Base-by-base conservation (phyloP, 2,797 vertebrate genomes). In the Enteromius thamalakanensis region DNA sequence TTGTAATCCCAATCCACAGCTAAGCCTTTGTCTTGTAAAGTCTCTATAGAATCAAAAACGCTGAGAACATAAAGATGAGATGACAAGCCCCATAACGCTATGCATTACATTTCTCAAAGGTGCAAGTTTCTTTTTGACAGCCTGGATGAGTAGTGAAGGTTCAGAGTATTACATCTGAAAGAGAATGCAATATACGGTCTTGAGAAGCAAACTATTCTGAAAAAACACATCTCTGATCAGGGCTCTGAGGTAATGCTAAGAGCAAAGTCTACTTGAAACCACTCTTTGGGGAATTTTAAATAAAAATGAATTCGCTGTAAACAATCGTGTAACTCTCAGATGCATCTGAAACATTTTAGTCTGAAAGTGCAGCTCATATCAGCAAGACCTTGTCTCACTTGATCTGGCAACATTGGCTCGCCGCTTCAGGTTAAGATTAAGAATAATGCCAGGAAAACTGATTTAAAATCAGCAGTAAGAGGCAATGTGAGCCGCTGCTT, bases 121-220 rank as follows among this genome's bases (percentile, higher is more conserved):
- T n/a, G 77, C 58, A 62, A 26, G 37, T 29, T 53, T 75, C 40
- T 55, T 29, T 77, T 76, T 81, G 53, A 86, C 81, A 77, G 71
- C 53, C 34, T 70, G 26, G 55, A 32, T 37, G 53, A 60, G n/a
- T 14, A 17, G 32, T 42, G 32, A 72, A 69, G 26, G 26, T 32
- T 84, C 6, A 78, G 34, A 72, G 42, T 32, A 49, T 76, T 80
- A 84, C 23, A 62, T 67, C 65, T 26, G 55, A 37, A 68, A 67
- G 32, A 82, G 12, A 78, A 84, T 49, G 75, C 64, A 71, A 70
- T 70, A 71, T 79, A 40, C 37, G 29, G 37, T 32, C 60, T 45
- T 49, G 42, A 49, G 11, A 26, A 82, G 76, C 21, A 86, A 82
- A 84, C 58, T 45, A 72, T 3, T 49, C 26, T 32, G 53, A 55